A percentile compares a stretch with the other conserved stretches of the same genome.
Conservation (phyloP, 2,888 invertebrate species). For the Diaprepes abbreviatus region DNA sequence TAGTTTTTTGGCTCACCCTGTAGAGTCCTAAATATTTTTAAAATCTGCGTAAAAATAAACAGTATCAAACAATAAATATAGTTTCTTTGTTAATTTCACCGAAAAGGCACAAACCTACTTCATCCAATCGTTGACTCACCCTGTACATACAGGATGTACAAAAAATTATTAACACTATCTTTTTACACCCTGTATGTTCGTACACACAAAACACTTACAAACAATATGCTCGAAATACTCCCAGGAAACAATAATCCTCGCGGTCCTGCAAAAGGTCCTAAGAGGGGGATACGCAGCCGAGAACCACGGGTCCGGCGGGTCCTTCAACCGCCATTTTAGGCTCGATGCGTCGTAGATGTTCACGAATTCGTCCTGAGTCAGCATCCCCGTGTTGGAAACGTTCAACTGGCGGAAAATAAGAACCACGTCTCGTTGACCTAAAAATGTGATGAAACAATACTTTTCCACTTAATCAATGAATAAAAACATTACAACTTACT, state of each 20-base stretch:
- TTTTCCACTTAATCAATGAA: too few species aligned
- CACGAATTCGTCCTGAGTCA: slow-evolving; percentile 81
- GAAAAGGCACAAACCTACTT: too few species aligned
- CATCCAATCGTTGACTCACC: too few species aligned
- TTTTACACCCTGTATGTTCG: slow-evolving; percentile 80
- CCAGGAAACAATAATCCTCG: slow-evolving; percentile 76
- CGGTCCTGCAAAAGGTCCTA: slow-evolving; percentile 74
- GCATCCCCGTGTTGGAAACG: slow-evolving; percentile 74
- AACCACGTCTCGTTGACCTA: slow-evolving; percentile 80
- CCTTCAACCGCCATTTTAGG: slow-evolving; percentile 81
- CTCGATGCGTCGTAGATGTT: slow-evolving; percentile 80
- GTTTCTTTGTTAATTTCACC: too few species aligned
- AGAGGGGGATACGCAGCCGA: slow-evolving; percentile 73
- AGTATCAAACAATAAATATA: too few species aligned
- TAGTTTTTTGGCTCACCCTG: too few species aligned
- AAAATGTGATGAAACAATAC: too few species aligned
- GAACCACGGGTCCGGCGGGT: slow-evolving; percentile 81
- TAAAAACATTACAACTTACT: too few species aligned
- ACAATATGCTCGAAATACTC: slow-evolving; percentile 81
- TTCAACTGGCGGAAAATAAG: slow-evolving; percentile 87
- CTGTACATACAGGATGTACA: too few species aligned
- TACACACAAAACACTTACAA: slow-evolving; percentile 73
- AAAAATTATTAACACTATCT: too few species aligned
- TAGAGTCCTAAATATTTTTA: too few species aligned
- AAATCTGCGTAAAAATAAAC: too few species aligned